Percentiles rank a stretch among this genome's conserved stretches.
Conservation (phyloP, 23 tunicate genomes). For the Corella eumyota region DNA sequence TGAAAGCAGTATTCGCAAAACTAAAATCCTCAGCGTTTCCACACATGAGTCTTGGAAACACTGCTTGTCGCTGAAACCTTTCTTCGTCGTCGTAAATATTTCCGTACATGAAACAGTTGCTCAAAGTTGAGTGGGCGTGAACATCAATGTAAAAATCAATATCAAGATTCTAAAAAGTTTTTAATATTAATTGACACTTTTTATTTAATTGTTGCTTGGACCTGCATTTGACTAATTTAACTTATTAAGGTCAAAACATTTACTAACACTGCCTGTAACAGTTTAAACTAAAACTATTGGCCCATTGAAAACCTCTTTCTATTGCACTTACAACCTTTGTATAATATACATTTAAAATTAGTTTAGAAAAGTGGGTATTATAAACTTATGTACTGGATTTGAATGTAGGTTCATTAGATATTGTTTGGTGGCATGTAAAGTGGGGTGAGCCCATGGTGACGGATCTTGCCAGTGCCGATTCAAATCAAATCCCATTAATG, state of each 20-base stretch:
- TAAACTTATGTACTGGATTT: slow-evolving; percentile 36
- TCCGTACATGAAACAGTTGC: slow-evolving; percentile 98
- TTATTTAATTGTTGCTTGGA: no score
- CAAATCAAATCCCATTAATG: slow-evolving; percentile 96
- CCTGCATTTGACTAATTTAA: no score
- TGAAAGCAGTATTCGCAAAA: slow-evolving; percentile 94
- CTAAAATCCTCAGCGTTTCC: slow-evolving; percentile 84
- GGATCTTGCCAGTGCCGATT: slow-evolving; percentile 99
- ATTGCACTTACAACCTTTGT: no score
- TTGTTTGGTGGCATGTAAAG: slow-evolving; percentile 87
- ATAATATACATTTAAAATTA: no score
- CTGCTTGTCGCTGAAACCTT: slow-evolving; percentile 80
- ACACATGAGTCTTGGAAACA: slow-evolving; percentile 87
- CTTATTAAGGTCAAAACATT: no score
- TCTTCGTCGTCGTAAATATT: slow-evolving; percentile 95
- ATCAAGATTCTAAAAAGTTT: slow-evolving; percentile 27
- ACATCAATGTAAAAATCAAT: slow-evolving; percentile 94
- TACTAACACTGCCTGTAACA: no score
- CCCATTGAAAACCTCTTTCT: no score
- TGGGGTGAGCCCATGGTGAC: slow-evolving; percentile 99
- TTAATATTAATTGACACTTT: no score
- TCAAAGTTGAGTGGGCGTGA: slow-evolving; percentile 93
- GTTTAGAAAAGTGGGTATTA: no score
- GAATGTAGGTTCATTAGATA: slow-evolving; percentile 81
- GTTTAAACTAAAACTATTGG: no score